Base-by-base conservation (phyloP, 53 echinoderm and acorn worm genomes). In the Hippasteria phrygiana region DNA sequence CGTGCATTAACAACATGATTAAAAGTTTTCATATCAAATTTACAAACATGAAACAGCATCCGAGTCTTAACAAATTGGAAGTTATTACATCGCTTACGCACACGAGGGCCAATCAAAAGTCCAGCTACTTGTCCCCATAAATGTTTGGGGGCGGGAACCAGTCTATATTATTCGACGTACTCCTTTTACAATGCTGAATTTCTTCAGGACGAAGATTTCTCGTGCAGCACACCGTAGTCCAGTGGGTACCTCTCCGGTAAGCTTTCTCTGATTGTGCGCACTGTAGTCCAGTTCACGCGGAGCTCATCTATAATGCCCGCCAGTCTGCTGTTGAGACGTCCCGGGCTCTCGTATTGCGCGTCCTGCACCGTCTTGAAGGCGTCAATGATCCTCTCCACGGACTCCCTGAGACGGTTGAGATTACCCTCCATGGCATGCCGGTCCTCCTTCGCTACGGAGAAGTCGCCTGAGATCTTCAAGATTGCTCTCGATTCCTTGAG, bases 391-490 rank as follows among this genome's bases (percentile, higher is more conserved):
- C 34, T 28, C 74, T 45, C 55, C n/a, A 88, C 62, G 11, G 88
- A 88, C 8, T 88, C 77, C n/a, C 77, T 62, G 32, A 88, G 59
- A 4, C n/a, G 62, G 42, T 75, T 88, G 20, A 88, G 77, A 36
- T 77, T 75, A 13, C 32, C 47, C 27, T 88, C 88, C 88, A 88
- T 88, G 43, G 11, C 28, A 67, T 43, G 55, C 1, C 88, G 88
- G 31, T 63, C 47, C 50, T 88, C 88, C 63, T 77, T 88, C 17
- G 29, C 76, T 20, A 66, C 64, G 22, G 77, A 77, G 17, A 88
- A 88, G 10, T 75, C 37, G 5, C 28, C 22, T 43, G 77, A 42
- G 36, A 88, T 45, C 45, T 76, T 74, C 38, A 50, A 32, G 26
- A 88, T 66, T 18, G 75, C 45, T 16, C 63, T 64, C 2, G 88